phyloP scores from a whole-genome alignment of 2,113 vertebrate genomes.

The Ageneiosus marmoratus region DNA sequence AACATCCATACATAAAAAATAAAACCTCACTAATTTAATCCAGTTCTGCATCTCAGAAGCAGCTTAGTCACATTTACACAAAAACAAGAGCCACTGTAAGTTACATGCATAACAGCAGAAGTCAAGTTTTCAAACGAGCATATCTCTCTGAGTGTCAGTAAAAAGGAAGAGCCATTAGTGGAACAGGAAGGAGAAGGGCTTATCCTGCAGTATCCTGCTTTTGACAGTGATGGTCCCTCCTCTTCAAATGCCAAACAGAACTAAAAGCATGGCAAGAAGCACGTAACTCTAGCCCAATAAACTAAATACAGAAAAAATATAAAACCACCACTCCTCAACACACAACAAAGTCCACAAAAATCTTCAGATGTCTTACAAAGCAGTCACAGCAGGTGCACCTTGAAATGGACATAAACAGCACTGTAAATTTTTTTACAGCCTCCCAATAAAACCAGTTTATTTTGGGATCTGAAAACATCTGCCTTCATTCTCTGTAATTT shows the following conservation, averaged over 20 bases:
- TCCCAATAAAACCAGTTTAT: neutral
- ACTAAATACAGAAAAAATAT: neutral
- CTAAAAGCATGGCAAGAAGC: neutral
- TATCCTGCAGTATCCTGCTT: conserved; percentile 19
- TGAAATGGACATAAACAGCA: neutral
- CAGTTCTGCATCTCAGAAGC: neutral
- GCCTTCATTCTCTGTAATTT: neutral
- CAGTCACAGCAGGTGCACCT: neutral
- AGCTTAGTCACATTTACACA: neutral
- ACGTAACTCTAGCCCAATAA: neutral
- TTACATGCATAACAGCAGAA: neutral
- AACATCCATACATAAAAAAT: neutral
- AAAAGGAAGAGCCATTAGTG: conserved; percentile 1
- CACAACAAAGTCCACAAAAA: neutral
- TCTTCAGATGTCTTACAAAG: neutral
- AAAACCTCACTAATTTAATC: neutral
- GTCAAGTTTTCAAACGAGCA: neutral
- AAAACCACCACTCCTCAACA: neutral
- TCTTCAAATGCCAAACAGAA: neutral
- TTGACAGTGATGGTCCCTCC: neutral
- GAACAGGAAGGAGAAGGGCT: conserved; percentile 26
- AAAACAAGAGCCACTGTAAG: neutral
- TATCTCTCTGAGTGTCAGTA: neutral
- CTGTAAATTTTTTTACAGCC: neutral
- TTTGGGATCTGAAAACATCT: neutral